A percentile compares a stretch with the other conserved stretches of the same genome.
Conservation (phyloP, 2,797 vertebrate genomes). For the Gymnothorax javanicus region DNA sequence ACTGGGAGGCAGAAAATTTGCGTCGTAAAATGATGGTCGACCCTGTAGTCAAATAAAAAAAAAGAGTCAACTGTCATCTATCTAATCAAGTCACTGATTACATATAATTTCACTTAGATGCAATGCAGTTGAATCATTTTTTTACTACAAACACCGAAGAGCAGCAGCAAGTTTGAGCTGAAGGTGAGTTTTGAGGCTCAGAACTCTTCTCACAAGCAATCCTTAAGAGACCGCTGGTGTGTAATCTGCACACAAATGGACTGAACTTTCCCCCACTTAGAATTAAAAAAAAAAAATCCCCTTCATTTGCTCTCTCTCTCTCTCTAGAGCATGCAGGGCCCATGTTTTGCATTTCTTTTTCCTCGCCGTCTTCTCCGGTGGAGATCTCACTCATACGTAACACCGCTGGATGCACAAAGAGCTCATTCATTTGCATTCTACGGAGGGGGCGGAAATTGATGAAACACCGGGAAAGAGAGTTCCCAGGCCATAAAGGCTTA, state of each 20-base stretch:
- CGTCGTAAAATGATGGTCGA: slow-evolving; percentile 67
- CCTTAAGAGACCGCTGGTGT: not conserved
- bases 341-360: slow-evolving; percentile 7
- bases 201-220: not conserved
- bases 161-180: not conserved
- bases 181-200: not conserved
- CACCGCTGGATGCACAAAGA: slow-evolving; percentile 57
- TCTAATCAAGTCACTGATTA: not conserved
- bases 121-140: too few relatives aligned
- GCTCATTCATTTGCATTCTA: slow-evolving; percentile 55
- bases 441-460: not conserved
- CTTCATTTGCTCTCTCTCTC: slow-evolving; percentile 1
- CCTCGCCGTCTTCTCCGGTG: slow-evolving; percentile 19
- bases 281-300: slow-evolving; percentile 24
- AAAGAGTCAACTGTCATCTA: not conserved
- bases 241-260: slow-evolving; percentile 15
- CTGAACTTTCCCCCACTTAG: slow-evolving; percentile 64
- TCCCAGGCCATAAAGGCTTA: not conserved
- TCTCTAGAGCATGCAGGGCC: slow-evolving; percentile 24
- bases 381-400: slow-evolving; percentile 50
- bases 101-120: not conserved
- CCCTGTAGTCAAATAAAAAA: slow-evolving; percentile 54
- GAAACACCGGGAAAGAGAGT: not conserved
- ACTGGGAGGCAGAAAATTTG: slow-evolving; percentile 77
- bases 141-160: not conserved